These are phyloP conservation scores for Poecile montanus DNA, from an alignment of 2,797 vertebrate genomes.

Conservation along the genomic window DNA sequence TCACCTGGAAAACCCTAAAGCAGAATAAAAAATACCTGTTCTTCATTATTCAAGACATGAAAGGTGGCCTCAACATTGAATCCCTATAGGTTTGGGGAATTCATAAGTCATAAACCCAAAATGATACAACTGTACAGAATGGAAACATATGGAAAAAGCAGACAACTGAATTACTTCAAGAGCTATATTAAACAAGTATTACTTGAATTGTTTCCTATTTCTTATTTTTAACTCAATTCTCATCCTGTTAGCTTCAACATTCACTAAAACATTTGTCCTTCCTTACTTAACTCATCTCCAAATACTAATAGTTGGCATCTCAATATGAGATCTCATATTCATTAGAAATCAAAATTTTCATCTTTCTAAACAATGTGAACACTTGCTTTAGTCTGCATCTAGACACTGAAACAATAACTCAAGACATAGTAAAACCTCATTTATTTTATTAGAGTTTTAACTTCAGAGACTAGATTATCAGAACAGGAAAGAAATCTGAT, in stretches of 20 bases:
- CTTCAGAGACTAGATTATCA: background rate
- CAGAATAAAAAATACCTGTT: background rate
- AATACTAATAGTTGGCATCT: background rate
- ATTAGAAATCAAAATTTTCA: background rate
- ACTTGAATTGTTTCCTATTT: background rate
- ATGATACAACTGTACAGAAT: background rate
- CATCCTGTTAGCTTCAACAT: background rate
- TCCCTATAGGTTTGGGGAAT: background rate
- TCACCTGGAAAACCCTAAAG: conserved; percentile 87
- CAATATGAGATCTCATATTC: background rate
- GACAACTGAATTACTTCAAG: background rate
- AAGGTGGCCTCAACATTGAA: background rate
- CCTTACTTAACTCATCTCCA: background rate
- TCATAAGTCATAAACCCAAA: background rate
- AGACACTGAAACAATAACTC: background rate
- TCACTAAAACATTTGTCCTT: background rate
- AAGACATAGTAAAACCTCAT: background rate
- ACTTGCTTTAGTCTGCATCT: background rate
- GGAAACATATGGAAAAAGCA: background rate
- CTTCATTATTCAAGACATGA: background rate
- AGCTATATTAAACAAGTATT: background rate
- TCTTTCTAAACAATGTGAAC: background rate
- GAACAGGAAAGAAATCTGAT: background rate
- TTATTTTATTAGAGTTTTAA: background rate
- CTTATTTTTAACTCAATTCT: background rate